Percentiles rank a stretch among this genome's conserved stretches.
These are phyloP conservation scores for Solenodon paradoxus DNA, from an alignment of 2,113 vertebrate species.

Conservation along the genomic window DNA sequence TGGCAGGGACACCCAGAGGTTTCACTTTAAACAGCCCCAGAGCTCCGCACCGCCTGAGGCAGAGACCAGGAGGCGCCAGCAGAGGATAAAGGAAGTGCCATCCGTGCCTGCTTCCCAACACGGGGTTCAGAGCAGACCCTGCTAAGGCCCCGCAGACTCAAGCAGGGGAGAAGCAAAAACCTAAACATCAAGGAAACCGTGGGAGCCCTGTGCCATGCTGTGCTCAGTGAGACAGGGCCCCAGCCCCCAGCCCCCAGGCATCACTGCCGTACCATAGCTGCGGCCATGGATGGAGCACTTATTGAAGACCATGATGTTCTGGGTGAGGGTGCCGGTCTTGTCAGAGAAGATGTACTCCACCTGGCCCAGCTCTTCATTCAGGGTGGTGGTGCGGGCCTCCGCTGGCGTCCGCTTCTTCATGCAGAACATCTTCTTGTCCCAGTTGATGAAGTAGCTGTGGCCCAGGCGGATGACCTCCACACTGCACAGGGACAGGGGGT, in stretches of 20 bases:
- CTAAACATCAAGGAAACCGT: background rate
- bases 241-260: fast-evolving
- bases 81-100: background rate
- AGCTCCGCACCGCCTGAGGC: background rate
- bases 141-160: background rate
- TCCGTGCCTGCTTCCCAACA: background rate
- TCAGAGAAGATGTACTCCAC: conserved; percentile 97
- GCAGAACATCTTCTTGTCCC: conserved; percentile 96
- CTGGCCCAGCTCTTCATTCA: conserved; percentile 95
- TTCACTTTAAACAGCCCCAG: background rate
- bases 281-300: conserved; percentile 93
- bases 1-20: background rate
- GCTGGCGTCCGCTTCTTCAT: conserved; percentile 86
- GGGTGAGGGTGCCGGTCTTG: conserved; percentile 95
- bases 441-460: conserved; percentile 98
- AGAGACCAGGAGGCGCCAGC: background rate
- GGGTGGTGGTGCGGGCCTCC: conserved; percentile 92
- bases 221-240: no score
- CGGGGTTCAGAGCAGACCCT: background rate
- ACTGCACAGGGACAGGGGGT: conserved; percentile 73
- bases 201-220: no score
- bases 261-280: conserved; percentile 83
- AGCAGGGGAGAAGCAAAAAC: background rate
- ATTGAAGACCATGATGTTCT: conserved; percentile 97
- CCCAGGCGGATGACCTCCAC: conserved; percentile 96